phyloP scores from a whole-genome alignment of 2,797 vertebrate species.

The Scleropages formosus region DNA sequence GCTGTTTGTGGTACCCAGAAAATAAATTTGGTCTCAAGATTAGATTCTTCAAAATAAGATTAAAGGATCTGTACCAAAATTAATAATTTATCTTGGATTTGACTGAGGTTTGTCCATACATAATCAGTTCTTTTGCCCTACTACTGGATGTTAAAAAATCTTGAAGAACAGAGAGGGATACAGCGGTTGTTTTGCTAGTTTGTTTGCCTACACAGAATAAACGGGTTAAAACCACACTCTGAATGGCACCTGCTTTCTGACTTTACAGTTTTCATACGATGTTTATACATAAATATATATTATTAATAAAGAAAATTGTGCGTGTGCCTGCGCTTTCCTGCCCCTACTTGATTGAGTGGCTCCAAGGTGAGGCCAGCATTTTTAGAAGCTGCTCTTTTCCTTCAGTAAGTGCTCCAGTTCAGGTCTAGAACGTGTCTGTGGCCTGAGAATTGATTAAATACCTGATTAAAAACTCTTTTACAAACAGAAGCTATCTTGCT shows the following conservation, averaged over 20 bases:
- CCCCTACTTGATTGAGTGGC: not conserved
- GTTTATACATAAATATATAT: not conserved
- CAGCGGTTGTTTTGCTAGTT: not conserved
- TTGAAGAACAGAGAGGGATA: not conserved
- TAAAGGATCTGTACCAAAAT: not conserved
- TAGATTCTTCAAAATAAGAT: not conserved
- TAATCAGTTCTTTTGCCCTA: not conserved
- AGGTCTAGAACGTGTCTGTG: no score
- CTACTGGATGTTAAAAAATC: not conserved
- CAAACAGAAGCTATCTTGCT: no score
- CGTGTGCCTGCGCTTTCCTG: not conserved
- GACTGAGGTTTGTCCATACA: not conserved
- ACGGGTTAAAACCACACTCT: not conserved
- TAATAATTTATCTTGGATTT: not conserved
- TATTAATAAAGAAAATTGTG: not conserved
- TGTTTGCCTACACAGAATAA: not conserved
- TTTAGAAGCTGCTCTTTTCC: no score
- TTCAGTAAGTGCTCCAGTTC: no score
- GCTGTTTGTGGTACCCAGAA: not conserved
- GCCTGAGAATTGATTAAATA: no score
- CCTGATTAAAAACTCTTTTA: no score
- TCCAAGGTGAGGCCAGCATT: not conserved
- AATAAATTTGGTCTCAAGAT: not conserved
- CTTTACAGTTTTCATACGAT: not conserved
- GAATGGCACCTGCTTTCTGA: not conserved